phyloP scores from a whole-genome alignment of 2,113 vertebrate species.

The Pluvialis apricaria region DNA sequence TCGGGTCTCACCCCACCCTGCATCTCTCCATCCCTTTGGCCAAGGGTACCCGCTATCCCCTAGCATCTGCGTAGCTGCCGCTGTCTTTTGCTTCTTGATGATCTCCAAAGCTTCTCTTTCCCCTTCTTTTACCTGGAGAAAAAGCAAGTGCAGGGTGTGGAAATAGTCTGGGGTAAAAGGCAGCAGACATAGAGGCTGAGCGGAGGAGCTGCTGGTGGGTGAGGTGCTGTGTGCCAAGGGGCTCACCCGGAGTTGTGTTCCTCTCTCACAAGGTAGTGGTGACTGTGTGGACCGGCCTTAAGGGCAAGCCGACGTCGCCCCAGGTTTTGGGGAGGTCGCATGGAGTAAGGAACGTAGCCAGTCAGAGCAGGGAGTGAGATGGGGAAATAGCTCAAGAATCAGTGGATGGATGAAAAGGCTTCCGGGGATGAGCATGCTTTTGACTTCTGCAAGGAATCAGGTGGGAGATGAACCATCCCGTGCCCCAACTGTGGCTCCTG shows the following conservation, averaged over 20 bases:
- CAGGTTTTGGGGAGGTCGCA: background rate
- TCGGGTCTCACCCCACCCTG: background rate
- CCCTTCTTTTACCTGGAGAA: background rate
- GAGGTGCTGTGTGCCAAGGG: background rate
- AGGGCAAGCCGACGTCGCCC: background rate
- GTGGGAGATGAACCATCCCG: background rate
- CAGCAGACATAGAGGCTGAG: background rate
- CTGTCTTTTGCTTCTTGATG: background rate
- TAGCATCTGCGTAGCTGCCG: fast-evolving
- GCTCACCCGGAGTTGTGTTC: background rate
- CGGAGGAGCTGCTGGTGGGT: background rate
- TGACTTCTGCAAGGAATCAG: background rate
- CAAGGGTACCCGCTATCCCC: fast-evolving
- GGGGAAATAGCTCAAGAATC: background rate
- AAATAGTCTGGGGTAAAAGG: background rate
- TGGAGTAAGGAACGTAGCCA: background rate
- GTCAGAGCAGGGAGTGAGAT: background rate
- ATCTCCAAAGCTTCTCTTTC: background rate
- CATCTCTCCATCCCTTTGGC: fast-evolving
- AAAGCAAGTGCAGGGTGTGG: background rate
- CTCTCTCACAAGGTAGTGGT: background rate
- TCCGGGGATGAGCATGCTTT: background rate
- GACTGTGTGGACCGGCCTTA: background rate
- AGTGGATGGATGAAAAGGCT: background rate
- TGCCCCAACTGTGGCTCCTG: fast-evolving